Evolutionary conservation across 2,888 invertebrate genomes (phyloP), one percentile per base, ranked within the genome.

Genomic region (Pyrocoelia pectoralis): DNA sequence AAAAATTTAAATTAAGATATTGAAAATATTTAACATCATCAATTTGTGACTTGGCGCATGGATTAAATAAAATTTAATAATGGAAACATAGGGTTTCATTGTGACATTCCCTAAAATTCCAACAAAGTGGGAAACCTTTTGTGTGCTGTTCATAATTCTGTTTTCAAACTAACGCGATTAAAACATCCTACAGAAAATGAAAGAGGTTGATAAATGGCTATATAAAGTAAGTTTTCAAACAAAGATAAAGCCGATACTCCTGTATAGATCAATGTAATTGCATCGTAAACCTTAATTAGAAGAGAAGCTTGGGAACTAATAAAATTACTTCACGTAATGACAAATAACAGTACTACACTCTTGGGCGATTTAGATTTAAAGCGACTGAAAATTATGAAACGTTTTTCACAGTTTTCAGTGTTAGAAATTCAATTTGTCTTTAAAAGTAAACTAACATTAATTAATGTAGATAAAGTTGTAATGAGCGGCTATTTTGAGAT

Each of bases 141-240:
- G 46, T 46, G 46, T 46, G 12, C 28, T 14, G 50, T 19, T 50
- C 50, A 50, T 50, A 50, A 50, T 24, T 50, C 29, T 29, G 29
- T 29, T 50, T 50, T 29, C 28, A 50, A 29, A 50, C 28, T 50
- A 50, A 50, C 29, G 14, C 50, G 28, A 50, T 50, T 50, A 50
- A 24, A 50, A 24, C 29, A 10, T 50, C 50, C 24, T 15, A n/a
- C 8, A 29, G 50, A 50, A 50, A 50, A 19, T 29, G 50, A 50
- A 24, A 50, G 50, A 19, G 50, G 28, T 29, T 50, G 50, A 50
- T 50, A 50, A 29, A 50, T 50, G 50, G 29, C 13, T 13, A 29
- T 50, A 50, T 50, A 50, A 50, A 50, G 50, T 29, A 50, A 50
- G n/a, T 46, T 50, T 50, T 50, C 24, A 29, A 50, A 24, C 24